A percentile compares a stretch with the other conserved stretches of the same genome.
Conservation (phyloP, 2,888 invertebrate species). For the Ariolimax columbianus region DNA sequence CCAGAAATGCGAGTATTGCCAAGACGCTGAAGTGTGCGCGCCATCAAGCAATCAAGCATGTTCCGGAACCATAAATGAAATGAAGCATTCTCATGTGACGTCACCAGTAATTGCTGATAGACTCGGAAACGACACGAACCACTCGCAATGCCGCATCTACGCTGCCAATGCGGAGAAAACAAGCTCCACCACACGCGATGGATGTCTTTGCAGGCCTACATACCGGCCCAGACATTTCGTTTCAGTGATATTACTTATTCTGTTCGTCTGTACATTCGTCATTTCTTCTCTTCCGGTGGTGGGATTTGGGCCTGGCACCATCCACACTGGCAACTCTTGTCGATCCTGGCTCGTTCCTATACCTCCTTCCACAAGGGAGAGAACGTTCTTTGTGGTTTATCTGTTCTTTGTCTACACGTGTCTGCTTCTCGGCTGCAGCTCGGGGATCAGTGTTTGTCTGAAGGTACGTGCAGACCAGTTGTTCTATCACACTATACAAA, state of each 20-base stretch:
- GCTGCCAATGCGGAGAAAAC: too few relatives aligned
- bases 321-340: constrained; percentile 58
- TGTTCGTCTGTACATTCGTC: constrained; percentile 59
- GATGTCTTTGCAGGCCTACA: background rate
- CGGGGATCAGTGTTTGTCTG: constrained; percentile 39
- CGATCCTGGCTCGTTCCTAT: constrained; percentile 64
- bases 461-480: too few relatives aligned
- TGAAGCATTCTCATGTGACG: constrained; percentile 5
- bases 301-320: constrained; percentile 63
- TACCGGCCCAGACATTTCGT: constrained; percentile 52
- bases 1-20: background rate
- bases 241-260: constrained; percentile 55
- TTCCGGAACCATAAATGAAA: background rate
- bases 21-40: background rate
- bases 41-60: background rate
- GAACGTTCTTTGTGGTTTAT: constrained; percentile 61
- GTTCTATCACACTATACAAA: background rate
- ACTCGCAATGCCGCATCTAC: too few relatives aligned
- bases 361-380: constrained; percentile 53
- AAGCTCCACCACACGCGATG: background rate
- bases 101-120: background rate
- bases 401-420: constrained; percentile 62
- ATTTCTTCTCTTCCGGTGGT: constrained; percentile 63
- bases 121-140: background rate
- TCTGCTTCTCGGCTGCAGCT: constrained; percentile 50